Percentiles rank a stretch among this genome's conserved stretches.
phyloP scores from a whole-genome alignment of 2,113 vertebrate species.

The Delphinapterus leucas region DNA sequence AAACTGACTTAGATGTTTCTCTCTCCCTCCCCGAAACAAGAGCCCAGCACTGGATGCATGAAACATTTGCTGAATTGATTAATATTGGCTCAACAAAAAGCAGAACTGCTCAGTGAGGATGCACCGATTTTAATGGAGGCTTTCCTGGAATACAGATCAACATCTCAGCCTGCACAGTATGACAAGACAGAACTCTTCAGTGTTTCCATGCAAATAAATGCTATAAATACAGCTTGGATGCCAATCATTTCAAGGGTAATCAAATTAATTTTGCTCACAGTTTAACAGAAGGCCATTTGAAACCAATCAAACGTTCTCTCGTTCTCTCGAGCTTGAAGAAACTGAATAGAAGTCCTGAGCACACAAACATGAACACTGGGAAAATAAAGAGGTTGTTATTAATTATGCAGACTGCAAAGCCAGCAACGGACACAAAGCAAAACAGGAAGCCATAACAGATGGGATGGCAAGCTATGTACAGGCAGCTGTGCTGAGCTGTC shows the following conservation, averaged over 20 bases:
- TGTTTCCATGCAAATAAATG: neutral
- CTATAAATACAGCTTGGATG: neutral
- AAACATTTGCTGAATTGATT: neutral
- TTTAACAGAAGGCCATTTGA: constrained; percentile 30
- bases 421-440: neutral
- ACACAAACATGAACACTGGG: constrained; percentile 37
- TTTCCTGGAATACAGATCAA: neutral
- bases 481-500: neutral
- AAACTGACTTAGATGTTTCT: neutral
- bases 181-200: neutral
- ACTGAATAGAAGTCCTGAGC: constrained; percentile 58
- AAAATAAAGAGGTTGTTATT: constrained; percentile 64
- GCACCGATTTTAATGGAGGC: neutral
- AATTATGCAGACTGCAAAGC: constrained; percentile 59
- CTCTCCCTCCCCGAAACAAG: neutral
- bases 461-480: neutral
- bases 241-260: neutral
- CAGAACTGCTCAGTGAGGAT: neutral
- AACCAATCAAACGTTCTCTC: constrained; percentile 55
- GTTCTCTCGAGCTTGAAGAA: constrained; percentile 52
- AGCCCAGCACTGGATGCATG: neutral
- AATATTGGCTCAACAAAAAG: neutral
- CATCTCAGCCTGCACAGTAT: neutral
- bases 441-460: constrained; percentile 9
- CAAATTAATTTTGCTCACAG: constrained; percentile 10